Base-by-base conservation (phyloP, 2,113 vertebrate genomes). In the Megaceryle maxima region DNA sequence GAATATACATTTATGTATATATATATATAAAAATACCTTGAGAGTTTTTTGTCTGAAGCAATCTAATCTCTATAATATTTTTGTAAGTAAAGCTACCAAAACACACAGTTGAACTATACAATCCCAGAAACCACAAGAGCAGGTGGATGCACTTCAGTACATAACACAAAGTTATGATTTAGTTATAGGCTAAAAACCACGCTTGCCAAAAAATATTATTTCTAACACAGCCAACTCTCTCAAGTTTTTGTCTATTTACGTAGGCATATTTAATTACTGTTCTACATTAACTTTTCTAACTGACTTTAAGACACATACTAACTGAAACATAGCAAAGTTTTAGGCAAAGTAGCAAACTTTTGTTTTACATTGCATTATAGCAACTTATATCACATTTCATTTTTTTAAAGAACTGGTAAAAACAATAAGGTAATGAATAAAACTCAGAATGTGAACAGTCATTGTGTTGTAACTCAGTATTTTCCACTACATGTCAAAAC, bases 161-260 rank as follows among this genome's bases (percentile, higher is more conserved):
- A 55, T 43, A 5, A 21, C 24, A 43, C 24, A 33, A 62, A 63
- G 17, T 51, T 70, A 57, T 6, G 33, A 22, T 44, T 64, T 16
- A 37, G 19, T 75, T 70, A 19, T 2, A 75, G 25, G 25, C 24
- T 33, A 62, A 31, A 66, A 70, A 3, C 13, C 5, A 20, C 10
- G 11, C 9, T 8, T 41, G 28, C 5, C 4, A 69, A 84, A 43
- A 66, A 18, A 13, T 5, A 48, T 0, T 0, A 22, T 46, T 88
- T 56, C 39, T 29, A 85, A 18, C 15, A 44, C 5, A 72, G 12
- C 6, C 4, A 15, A 6, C 5, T 56, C 11, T 64, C 14, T 59
- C 12, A 3, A 24, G 9, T 62, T 66, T 68, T 44, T 11, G 4
- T 8, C 9, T 41, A 26, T 66, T 43, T 76, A 39, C 3, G 37